Conservation (phyloP, 2,888 invertebrate species). For the Diarsia dahlii region DNA sequence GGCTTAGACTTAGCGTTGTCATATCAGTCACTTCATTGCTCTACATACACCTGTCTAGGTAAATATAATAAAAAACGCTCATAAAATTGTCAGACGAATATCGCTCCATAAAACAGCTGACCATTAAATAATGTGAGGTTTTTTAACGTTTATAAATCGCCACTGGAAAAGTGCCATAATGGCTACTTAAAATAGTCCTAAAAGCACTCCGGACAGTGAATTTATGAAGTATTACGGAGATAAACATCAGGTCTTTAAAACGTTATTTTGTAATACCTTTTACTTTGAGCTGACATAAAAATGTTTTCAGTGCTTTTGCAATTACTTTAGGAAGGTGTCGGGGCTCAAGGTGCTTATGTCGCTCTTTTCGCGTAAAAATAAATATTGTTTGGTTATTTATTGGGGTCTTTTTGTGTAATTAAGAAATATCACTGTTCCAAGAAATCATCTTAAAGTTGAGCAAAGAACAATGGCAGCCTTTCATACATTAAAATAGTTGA, state of each 20-base stretch:
- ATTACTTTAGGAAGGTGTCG: slow-evolving; percentile 29
- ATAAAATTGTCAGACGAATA: slow-evolving; percentile 51
- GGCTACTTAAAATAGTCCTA: slow-evolving; percentile 63
- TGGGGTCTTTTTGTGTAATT: not conserved
- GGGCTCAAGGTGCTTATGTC: slow-evolving; percentile 14
- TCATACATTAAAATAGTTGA: no score
- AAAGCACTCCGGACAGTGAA: slow-evolving; percentile 48
- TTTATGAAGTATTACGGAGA: slow-evolving; percentile 51
- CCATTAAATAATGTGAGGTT: slow-evolving; percentile 67
- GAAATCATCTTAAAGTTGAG: not conserved
- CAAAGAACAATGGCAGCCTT: no score
- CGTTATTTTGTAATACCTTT: slow-evolving; percentile 38
- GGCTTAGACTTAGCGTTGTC: not conserved
- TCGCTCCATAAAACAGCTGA: slow-evolving; percentile 61
- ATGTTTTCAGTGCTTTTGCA: slow-evolving; percentile 41
- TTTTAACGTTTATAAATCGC: slow-evolving; percentile 66
- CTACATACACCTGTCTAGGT: not conserved
- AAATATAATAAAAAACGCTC: slow-evolving; percentile 5
- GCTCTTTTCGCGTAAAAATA: slow-evolving; percentile 15
- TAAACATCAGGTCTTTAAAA: slow-evolving; percentile 36
- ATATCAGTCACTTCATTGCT: not conserved
- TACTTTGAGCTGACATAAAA: slow-evolving; percentile 28
- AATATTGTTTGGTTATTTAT: slow-evolving; percentile 5
- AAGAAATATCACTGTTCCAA: not conserved
- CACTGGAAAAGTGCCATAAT: slow-evolving; percentile 58